phyloP scores from a whole-genome alignment of 2,888 invertebrate genomes.

The Chironomus riparius region DNA sequence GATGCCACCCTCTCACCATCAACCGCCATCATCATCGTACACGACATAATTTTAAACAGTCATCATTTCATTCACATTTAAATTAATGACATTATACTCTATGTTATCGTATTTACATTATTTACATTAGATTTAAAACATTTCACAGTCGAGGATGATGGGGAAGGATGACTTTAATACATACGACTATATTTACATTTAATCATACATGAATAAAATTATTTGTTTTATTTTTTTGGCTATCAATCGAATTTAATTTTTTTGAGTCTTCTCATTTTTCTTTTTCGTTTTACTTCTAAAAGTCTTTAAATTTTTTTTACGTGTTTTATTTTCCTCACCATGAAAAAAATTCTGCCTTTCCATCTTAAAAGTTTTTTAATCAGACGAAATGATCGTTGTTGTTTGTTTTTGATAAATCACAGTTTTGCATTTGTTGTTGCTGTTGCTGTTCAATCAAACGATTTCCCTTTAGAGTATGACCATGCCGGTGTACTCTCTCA shows the following conservation, averaged over 20 bases:
- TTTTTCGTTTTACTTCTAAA: too few relatives aligned
- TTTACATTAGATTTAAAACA: not conserved
- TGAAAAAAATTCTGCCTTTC: not conserved
- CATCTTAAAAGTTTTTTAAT: not conserved
- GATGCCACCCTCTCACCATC: not conserved
- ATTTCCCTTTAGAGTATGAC: not conserved
- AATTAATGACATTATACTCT: not conserved
- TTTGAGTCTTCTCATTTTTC: too few relatives aligned
- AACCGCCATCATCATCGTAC: too few relatives aligned
- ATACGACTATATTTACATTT: too few relatives aligned
- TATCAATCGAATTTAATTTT: too few relatives aligned
- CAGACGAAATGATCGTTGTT: slow-evolving; percentile 8
- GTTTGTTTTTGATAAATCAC: not conserved
- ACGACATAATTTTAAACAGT: not conserved
- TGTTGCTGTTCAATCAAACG: not conserved
- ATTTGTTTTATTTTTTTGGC: too few relatives aligned
- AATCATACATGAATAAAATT: too few relatives aligned
- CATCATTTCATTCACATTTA: not conserved
- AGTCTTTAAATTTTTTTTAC: not conserved
- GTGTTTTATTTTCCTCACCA: not conserved
- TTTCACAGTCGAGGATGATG: too few relatives aligned
- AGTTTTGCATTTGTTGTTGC: not conserved
- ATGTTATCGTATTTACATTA: not conserved
- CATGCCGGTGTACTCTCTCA: not conserved
- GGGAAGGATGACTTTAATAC: too few relatives aligned